phyloP scores from a whole-genome alignment of 2,797 vertebrate genomes.

The Sciaenops ocellatus region DNA sequence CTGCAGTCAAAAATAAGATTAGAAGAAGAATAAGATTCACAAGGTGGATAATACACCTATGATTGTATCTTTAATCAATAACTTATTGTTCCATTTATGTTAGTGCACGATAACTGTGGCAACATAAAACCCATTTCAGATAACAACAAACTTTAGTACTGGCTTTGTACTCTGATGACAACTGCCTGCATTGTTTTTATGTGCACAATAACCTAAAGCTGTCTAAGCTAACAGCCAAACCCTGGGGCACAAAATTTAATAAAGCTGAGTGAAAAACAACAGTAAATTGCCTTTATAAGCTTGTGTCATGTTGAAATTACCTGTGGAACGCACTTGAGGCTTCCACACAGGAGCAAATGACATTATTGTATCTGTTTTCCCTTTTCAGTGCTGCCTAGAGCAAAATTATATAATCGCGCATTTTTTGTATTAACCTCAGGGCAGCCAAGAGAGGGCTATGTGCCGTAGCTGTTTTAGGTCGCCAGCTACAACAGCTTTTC shows the following conservation, averaged over 20 bases:
- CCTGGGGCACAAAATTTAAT: conserved; percentile 64
- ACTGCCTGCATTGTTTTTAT: conserved; percentile 68
- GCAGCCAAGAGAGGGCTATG: conserved; percentile 21
- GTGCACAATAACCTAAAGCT: conserved; percentile 72
- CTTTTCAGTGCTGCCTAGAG: conserved; percentile 51
- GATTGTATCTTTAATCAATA: conserved; percentile 50
- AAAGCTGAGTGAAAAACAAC: conserved; percentile 70
- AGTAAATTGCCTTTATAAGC: conserved; percentile 75
- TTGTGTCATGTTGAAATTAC: conserved; percentile 66
- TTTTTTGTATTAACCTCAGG: conserved; percentile 51
- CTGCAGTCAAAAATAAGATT: conserved; percentile 26
- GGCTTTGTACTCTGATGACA: conserved; percentile 56
- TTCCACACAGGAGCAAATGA: conserved; percentile 50
- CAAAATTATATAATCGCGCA: conserved; percentile 49
- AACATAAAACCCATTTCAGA: conserved; percentile 59
- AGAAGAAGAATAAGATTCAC: too few relatives aligned
- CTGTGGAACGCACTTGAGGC: conserved; percentile 61
- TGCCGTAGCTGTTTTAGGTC: conserved; percentile 13
- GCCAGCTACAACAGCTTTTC: conserved; percentile 2
- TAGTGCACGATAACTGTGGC: conserved; percentile 28
- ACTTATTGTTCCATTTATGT: conserved; percentile 56
- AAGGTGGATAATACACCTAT: background rate
- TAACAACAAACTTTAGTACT: conserved; percentile 47
- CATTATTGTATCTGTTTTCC: conserved; percentile 54
- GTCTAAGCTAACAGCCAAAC: conserved; percentile 57